Percentiles rank a stretch among this genome's conserved stretches.
phyloP scores from a whole-genome alignment of 1,140 invertebrate species.

The Gonioctena quinquepunctata region DNA sequence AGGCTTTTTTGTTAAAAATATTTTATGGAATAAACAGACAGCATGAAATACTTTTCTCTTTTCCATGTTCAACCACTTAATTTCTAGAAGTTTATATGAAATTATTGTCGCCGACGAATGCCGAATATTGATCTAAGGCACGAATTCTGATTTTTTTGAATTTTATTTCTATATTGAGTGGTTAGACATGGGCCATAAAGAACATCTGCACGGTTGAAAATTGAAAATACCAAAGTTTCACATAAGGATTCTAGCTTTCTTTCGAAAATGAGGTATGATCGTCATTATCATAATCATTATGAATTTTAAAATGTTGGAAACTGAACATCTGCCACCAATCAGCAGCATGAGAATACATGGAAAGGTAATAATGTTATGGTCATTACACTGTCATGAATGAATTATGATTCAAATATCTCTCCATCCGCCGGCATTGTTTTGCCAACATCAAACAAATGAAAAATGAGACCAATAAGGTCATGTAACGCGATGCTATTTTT shows the following conservation, averaged over 20 bases:
- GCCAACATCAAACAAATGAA: slow-evolving; percentile 6
- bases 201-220: background rate
- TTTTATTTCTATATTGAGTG: background rate
- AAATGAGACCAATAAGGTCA: slow-evolving; percentile 9
- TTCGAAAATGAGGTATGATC: too few relatives aligned
- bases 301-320: too few relatives aligned
- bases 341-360: too few relatives aligned
- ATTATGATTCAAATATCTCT: background rate
- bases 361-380: background rate
- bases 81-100: background rate
- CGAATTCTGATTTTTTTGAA: background rate
- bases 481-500: slow-evolving; percentile 8
- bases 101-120: background rate
- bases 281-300: too few relatives aligned
- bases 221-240: background rate
- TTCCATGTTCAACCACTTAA: background rate
- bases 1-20: background rate
- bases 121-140: background rate
- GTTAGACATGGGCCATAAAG: background rate
- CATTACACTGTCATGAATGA: background rate
- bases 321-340: too few relatives aligned
- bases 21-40: background rate
- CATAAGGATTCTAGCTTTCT: too few relatives aligned
- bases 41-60: background rate
- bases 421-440: background rate